phyloP scores from a whole-genome alignment of 1,140 invertebrate genomes.

The Drosophila mayri region DNA sequence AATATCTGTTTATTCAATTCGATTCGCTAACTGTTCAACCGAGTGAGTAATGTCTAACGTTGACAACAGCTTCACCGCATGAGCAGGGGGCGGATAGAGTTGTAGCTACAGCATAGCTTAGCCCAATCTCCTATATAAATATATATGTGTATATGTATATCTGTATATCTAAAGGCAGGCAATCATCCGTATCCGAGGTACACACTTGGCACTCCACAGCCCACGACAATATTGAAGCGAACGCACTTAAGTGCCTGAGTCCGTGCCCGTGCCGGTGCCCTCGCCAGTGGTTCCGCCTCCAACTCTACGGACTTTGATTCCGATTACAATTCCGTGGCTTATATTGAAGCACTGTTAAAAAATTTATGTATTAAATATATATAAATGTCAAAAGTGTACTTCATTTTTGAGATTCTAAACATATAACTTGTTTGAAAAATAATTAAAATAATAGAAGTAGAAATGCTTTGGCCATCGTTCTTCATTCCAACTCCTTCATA shows the following conservation, averaged over 20 bases:
- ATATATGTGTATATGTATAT: background rate
- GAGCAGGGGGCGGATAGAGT: constrained; percentile 13
- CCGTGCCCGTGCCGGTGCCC: constrained; percentile 35
- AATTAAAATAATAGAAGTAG: too few species aligned
- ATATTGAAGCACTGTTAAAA: constrained; percentile 13
- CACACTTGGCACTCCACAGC: constrained; percentile 50
- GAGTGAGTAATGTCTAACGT: constrained; percentile 67
- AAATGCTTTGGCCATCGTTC: too few species aligned
- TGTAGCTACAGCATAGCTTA: constrained; percentile 40
- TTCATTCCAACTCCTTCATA: background rate
- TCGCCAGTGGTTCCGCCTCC: constrained; percentile 42
- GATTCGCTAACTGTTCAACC: constrained; percentile 56
- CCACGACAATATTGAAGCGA: constrained; percentile 62
- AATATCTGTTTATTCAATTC: constrained; percentile 46
- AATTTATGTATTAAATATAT: background rate
- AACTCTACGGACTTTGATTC: constrained; percentile 36
- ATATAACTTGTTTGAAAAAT: too few species aligned
- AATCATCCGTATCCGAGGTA: constrained; percentile 58
- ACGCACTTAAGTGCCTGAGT: constrained; percentile 61
- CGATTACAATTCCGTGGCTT: constrained; percentile 48
- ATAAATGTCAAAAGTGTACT: background rate
- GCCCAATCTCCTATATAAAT: constrained; percentile 13
- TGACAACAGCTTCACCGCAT: constrained; percentile 29
- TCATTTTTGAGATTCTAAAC: background rate
- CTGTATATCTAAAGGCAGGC: constrained; percentile 39